Percentiles rank a stretch among this genome's conserved stretches.
Conservation (phyloP, 2,888 invertebrate genomes). For the Dasypolia templi region DNA sequence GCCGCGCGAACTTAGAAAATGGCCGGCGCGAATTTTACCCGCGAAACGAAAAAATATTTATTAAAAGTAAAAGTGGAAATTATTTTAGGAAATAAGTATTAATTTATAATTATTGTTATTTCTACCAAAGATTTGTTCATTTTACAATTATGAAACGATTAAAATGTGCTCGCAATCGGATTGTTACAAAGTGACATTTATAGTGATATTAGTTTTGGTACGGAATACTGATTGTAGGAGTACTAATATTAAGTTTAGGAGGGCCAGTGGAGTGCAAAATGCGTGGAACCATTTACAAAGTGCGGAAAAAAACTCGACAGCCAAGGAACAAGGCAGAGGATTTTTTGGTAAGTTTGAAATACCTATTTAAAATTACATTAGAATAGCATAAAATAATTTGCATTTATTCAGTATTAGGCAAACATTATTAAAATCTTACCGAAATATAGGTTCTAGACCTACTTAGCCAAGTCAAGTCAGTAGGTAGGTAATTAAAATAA, state of each 20-base stretch:
- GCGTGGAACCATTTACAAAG: conserved; percentile 47
- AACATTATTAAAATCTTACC: not conserved
- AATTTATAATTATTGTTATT: conserved; percentile 34
- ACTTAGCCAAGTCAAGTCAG: not conserved
- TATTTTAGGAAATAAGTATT: conserved; percentile 32
- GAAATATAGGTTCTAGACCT: not conserved
- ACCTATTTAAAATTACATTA: not conserved
- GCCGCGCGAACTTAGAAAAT: conserved; percentile 74
- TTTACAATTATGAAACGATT: conserved; percentile 81
- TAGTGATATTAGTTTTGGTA: conserved; percentile 74
- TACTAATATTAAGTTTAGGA: conserved; percentile 70
- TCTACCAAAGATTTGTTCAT: conserved; percentile 73
- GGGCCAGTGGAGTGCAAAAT: conserved; percentile 68
- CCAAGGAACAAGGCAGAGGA: conserved; percentile 62
- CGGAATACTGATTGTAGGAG: conserved; percentile 70
- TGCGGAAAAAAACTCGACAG: conserved; percentile 53
- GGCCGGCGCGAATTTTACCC: conserved; percentile 76
- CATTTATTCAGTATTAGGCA: not conserved
- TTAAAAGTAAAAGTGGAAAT: conserved; percentile 45
- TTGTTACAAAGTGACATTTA: conserved; percentile 73
- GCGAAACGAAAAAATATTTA: conserved; percentile 72
- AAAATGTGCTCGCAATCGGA: conserved; percentile 82
- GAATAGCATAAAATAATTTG: not conserved
- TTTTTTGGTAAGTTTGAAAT: conserved; percentile 61
- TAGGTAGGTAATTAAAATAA: not conserved